Percentiles rank a stretch among this genome's conserved stretches.
phyloP scores from a whole-genome alignment of 2,888 invertebrate genomes.

The Chrysotoxum bicinctum region DNA sequence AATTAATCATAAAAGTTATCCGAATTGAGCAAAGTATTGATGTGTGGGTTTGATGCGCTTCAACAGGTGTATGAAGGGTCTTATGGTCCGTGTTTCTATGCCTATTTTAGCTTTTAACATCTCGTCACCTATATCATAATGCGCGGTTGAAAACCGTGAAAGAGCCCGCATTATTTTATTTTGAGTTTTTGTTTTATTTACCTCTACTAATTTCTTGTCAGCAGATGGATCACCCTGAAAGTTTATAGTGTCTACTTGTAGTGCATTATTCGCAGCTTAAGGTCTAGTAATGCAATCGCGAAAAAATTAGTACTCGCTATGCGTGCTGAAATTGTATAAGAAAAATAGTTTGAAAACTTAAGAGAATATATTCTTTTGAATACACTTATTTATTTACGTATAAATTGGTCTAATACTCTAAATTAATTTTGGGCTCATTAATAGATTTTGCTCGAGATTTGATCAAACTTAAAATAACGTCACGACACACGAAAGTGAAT shows the following conservation, averaged over 20 bases:
- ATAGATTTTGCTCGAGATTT: too few species aligned
- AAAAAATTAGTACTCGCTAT: background rate
- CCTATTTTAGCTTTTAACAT: background rate
- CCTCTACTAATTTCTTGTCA: background rate
- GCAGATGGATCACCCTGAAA: constrained; percentile 44
- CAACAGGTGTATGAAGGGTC: constrained; percentile 1
- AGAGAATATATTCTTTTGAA: too few species aligned
- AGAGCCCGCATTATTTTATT: constrained; percentile 50
- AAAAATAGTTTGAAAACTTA: too few species aligned
- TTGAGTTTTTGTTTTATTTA: constrained; percentile 46
- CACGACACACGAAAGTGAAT: too few species aligned
- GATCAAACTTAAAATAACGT: too few species aligned
- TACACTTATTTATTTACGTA: too few species aligned
- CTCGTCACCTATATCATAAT: constrained; percentile 21
- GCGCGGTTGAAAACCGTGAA: constrained; percentile 52
- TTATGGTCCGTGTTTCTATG: background rate
- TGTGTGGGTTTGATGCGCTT: background rate
- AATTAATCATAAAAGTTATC: constrained; percentile 60
- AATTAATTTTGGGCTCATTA: too few species aligned
- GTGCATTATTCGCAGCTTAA: constrained; percentile 6
- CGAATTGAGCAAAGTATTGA: constrained; percentile 43
- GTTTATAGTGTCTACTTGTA: background rate
- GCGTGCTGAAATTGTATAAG: too few species aligned
- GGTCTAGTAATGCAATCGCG: background rate
- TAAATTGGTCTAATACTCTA: too few species aligned